Base-by-base conservation (phyloP, 2,888 invertebrate species). In the Bellardia bayeri region DNA sequence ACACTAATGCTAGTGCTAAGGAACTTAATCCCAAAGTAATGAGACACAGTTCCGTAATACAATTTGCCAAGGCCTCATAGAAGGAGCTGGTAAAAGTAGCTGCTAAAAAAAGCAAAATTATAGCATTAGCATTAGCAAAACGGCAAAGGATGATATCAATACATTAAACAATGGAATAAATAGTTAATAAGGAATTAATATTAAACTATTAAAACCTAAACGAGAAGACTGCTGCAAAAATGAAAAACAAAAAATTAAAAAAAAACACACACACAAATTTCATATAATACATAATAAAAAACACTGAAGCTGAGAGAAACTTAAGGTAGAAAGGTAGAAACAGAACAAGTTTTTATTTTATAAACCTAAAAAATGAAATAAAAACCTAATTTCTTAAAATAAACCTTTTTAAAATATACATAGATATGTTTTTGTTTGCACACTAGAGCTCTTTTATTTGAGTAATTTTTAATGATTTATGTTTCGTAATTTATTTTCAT, bases 61-160 rank as follows among this genome's bases (percentile, higher is more conserved):
- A 97, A 90, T 98, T 97, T 92, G 98, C 98, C 23, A 96, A 96
- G 89, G 96, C 97, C 91, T 94, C 95, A 93, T 94, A 96, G 94
- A 82, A 80, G 78, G 63, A 83, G 42, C 4, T 51, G 33, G 3
- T 76, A 3, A 61, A 61, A 11, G 16, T 23, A 51, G 49, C 30
- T 74, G 40, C 23, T 30, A 37, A 49, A 33, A 45, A 51, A 7
- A 16, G 11, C 16, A 66, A 79, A 40, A 63, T 7, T 13, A 37
- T 16, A 23, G 11, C 40, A 58, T n/a, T 58, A 58, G 5, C 3
- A 58, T n/a, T 58, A 58, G 5, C 3, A 58, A 23, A 30, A 30
- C 58, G 4, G 8, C 8, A 63, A 63, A 30, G 13, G 14, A 76
- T 69, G 42, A 81, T 64, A 84, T 71, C 61, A 81, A 63, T 80